Evolutionary conservation across 1,140 invertebrate genomes (phyloP).

Genomic region (Pollicipes pollicipes): DNA sequence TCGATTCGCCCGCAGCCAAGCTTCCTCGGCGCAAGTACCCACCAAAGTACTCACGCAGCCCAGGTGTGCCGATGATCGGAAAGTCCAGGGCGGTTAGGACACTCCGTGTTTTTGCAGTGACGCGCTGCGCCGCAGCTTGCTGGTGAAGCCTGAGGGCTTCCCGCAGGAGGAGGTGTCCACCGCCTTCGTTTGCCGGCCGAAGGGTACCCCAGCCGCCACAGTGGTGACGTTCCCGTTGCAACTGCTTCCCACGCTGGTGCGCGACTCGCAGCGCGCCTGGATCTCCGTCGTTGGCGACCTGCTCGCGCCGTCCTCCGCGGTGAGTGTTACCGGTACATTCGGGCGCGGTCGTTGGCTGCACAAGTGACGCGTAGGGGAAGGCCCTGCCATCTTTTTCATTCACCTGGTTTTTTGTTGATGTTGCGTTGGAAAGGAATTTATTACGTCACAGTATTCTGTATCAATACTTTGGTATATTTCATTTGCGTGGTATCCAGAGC

Average conservation of each 20-base stretch:
- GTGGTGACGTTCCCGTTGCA: conserved; percentile 11
- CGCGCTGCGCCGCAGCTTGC: conserved; percentile 35
- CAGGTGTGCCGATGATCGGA: no score
- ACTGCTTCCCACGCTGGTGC: conserved; percentile 22
- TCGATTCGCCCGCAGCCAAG: no score
- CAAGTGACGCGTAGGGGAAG: no score
- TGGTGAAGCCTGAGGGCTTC: conserved; percentile 42
- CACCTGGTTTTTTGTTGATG: no score
- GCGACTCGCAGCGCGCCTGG: conserved; percentile 39
- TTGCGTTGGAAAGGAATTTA: no score
- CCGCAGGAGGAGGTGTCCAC: conserved; percentile 36
- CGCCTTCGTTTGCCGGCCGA: conserved; percentile 32
- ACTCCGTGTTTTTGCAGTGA: conserved; percentile 25
- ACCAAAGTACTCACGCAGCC: no score
- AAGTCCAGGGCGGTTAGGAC: no score
- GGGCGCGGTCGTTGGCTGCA: background rate
- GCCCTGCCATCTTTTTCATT: no score
- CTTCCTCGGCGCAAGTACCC: no score
- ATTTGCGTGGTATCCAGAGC: no score
- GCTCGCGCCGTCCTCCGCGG: conserved; percentile 35
- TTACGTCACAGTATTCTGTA: no score
- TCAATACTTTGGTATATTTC: no score
- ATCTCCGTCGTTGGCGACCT: conserved; percentile 40
- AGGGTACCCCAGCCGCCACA: background rate
- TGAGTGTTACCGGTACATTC: conserved; percentile 9